Evolutionary conservation across 1,140 invertebrate genomes (phyloP).

Genomic region (Heliconius eleuchia): DNA sequence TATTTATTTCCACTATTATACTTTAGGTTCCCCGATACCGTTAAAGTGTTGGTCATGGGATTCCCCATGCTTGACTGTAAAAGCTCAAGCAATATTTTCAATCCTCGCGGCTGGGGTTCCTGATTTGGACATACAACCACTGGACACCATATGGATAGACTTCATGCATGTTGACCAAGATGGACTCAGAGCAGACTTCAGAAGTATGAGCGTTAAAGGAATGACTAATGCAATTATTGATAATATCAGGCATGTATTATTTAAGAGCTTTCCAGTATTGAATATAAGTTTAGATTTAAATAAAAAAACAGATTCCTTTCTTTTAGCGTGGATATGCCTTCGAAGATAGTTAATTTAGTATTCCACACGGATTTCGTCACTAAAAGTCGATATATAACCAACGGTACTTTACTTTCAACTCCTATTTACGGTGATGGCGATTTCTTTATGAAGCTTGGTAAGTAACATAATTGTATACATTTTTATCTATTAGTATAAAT

Average conservation of each 20-base stretch:
- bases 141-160: constrained; percentile 19
- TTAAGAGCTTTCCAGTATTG: neutral
- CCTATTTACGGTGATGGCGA: constrained; percentile 19
- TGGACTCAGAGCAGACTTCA: neutral
- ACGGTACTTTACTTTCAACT: neutral
- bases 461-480: neutral
- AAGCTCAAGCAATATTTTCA: neutral
- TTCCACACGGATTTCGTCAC: constrained; percentile 17
- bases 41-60: constrained; percentile 15
- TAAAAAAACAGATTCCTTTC: neutral
- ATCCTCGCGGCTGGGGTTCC: constrained; percentile 13
- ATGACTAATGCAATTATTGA: constrained; percentile 10
- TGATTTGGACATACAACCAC: constrained; percentile 2
- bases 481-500: no score
- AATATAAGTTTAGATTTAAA: neutral
- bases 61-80: neutral
- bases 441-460: neutral
- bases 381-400: constrained; percentile 10
- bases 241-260: constrained; percentile 17
- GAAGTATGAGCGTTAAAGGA: constrained; percentile 8
- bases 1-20: no score
- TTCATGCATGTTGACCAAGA: constrained; percentile 5
- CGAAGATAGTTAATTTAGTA: constrained; percentile 5
- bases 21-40: no score
- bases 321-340: constrained; percentile 23